Percentiles rank a stretch among this genome's conserved stretches.
Conservation (phyloP, 2,113 vertebrate species). For the Cephalopterus ornatus region DNA sequence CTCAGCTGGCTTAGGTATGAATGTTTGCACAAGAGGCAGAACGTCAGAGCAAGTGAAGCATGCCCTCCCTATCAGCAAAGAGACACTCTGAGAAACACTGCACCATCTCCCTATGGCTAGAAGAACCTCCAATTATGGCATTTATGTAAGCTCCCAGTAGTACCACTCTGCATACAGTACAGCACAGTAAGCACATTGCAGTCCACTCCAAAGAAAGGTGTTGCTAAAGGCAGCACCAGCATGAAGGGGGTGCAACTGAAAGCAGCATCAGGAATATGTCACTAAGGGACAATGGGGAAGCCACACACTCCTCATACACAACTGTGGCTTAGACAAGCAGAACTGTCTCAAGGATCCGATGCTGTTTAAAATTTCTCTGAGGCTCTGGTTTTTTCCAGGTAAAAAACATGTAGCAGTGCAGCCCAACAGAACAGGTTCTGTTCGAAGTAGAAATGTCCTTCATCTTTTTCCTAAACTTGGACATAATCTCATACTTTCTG, state of each 20-base stretch:
- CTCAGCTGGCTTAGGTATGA: neutral
- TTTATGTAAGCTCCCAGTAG: fast-evolving
- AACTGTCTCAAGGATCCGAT: neutral
- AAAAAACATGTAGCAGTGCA: neutral
- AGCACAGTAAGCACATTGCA: neutral
- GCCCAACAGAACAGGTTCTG: neutral
- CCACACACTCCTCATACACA: neutral
- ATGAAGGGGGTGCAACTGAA: neutral
- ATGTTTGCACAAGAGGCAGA: neutral
- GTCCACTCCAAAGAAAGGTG: neutral
- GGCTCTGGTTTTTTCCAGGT: neutral
- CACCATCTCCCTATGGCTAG: neutral
- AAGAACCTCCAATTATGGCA: neutral
- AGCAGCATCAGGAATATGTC: neutral
- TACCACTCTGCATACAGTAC: too few relatives aligned
- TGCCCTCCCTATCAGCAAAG: neutral
- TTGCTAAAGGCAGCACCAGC: neutral
- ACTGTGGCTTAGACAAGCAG: neutral
- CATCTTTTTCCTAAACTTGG: neutral
- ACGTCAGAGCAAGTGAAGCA: neutral
- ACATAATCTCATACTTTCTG: neutral
- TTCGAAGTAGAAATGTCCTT: neutral
- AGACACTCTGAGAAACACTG: neutral
- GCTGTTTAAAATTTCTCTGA: neutral
- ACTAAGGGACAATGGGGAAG: neutral